Evolutionary conservation across 2,888 invertebrate species (phyloP).

Genomic region (Taenaris catops): DNA sequence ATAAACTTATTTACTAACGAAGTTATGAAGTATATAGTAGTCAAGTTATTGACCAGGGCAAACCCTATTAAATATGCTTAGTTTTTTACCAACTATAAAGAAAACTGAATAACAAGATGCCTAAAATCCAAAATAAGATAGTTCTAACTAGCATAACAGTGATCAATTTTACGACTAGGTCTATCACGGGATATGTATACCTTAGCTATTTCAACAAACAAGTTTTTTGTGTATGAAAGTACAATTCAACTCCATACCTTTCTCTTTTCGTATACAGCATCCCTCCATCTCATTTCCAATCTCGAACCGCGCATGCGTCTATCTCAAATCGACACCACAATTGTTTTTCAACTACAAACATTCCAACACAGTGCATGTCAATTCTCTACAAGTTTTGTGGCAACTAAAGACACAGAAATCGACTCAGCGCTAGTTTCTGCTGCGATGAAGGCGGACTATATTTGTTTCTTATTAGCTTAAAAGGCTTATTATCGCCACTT

Average conservation of each 20-base stretch:
- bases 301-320: slow-evolving; percentile 38
- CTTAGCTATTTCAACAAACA: too few relatives aligned
- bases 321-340: slow-evolving; percentile 26
- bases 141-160: too few relatives aligned
- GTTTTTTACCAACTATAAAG: too few relatives aligned
- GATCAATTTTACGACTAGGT: too few relatives aligned
- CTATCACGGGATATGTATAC: too few relatives aligned
- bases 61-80: too few relatives aligned
- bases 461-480: slow-evolving; percentile 9
- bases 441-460: neutral
- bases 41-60: too few relatives aligned
- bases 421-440: slow-evolving; percentile 2
- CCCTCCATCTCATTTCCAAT: slow-evolving; percentile 32
- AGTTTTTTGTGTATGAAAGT: too few relatives aligned
- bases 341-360: slow-evolving; percentile 20
- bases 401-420: slow-evolving; percentile 6
- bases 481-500: slow-evolving; percentile 5
- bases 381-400: slow-evolving; percentile 14
- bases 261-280: slow-evolving; percentile 38
- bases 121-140: too few relatives aligned
- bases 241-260: slow-evolving; percentile 36
- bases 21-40: too few relatives aligned
- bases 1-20: too few relatives aligned
- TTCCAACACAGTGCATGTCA: slow-evolving; percentile 17
- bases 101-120: too few relatives aligned